A percentile compares a stretch with the other conserved stretches of the same genome.
These are phyloP conservation scores for Lasioglossum albipes DNA, from an alignment of 1,140 invertebrate genomes.

Conservation along the genomic window DNA sequence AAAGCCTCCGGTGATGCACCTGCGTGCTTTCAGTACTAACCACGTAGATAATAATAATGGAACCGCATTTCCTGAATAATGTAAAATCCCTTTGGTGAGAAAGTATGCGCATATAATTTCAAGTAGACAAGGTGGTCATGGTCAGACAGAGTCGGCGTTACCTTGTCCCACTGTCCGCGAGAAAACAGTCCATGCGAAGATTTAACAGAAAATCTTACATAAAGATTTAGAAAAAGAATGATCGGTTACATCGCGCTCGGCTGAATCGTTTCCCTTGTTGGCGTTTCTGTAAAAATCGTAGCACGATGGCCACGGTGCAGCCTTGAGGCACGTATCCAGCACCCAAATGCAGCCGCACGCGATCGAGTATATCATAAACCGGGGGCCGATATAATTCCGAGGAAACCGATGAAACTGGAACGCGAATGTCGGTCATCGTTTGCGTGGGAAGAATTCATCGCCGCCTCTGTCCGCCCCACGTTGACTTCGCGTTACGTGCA, in stretches of 20 bases:
- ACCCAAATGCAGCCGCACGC: constrained; percentile 8
- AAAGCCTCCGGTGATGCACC: too few species aligned
- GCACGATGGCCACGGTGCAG: background rate
- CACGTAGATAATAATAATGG: too few species aligned
- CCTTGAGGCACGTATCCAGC: background rate
- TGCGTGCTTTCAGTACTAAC: too few species aligned
- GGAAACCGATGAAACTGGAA: constrained; percentile 50
- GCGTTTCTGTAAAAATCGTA: background rate
- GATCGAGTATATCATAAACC: constrained; percentile 51
- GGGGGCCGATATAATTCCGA: constrained; percentile 46
- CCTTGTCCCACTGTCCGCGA: too few species aligned
- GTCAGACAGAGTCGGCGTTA: too few species aligned
- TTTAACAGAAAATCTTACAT: too few species aligned
- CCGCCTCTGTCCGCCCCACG: background rate
- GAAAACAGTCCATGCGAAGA: too few species aligned
- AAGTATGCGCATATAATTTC: background rate
- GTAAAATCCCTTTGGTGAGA: background rate
- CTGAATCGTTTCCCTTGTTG: background rate
- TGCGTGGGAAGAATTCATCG: constrained; percentile 12
- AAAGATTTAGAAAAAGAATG: too few species aligned
- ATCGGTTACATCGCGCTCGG: too few species aligned
- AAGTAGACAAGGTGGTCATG: too few species aligned
- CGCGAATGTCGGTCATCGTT: constrained; percentile 51
- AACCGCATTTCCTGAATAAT: too few species aligned
- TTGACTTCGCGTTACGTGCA: constrained; percentile 19